Conservation (phyloP, 2,797 vertebrate genomes). For the Gallinago solitaria region DNA sequence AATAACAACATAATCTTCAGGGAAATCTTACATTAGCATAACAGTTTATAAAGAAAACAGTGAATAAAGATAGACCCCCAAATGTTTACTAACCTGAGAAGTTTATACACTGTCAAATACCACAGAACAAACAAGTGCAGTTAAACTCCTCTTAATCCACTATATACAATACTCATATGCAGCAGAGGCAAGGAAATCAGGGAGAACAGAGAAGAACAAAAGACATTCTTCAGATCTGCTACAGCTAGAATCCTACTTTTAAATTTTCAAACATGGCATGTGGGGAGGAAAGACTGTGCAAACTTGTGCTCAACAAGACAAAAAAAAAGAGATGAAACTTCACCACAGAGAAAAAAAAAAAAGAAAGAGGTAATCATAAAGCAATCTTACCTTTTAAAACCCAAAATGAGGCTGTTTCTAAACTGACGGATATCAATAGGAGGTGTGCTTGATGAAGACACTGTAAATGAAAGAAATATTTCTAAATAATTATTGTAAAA, state of each 20-base stretch:
- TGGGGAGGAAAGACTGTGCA: not conserved
- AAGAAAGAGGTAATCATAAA: not conserved
- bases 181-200: not conserved
- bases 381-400: constrained; percentile 87
- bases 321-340: not conserved
- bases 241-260: not conserved
- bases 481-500: not conserved
- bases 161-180: not conserved
- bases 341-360: not conserved
- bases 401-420: constrained; percentile 75
- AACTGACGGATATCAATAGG: constrained; percentile 69
- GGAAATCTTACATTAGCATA: not conserved
- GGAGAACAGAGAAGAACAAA: not conserved
- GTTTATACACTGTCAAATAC: not conserved
- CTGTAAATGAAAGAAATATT: constrained; percentile 74
- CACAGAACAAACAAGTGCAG: not conserved
- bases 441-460: constrained; percentile 81
- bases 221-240: not conserved
- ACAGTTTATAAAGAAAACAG: not conserved
- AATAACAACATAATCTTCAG: not conserved
- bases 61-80: not conserved
- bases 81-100: not conserved
- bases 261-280: not conserved
- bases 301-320: not conserved
- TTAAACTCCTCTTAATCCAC: not conserved